Percentiles rank a stretch among this genome's conserved stretches.
Conservation (phyloP, 2,113 vertebrate species). For the Budorcas taxicolor region DNA sequence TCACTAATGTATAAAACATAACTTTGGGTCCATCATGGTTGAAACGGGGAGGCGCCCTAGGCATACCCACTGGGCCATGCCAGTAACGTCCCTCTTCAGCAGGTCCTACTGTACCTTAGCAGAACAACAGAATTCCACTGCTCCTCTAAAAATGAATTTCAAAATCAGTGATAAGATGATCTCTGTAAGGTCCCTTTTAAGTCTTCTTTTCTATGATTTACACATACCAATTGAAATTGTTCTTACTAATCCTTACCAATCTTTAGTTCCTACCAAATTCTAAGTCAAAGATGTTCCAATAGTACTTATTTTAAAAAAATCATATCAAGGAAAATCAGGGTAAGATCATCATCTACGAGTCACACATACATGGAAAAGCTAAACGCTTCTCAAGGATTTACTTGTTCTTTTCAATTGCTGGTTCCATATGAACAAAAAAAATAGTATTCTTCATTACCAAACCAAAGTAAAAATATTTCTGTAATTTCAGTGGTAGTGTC, state of each 20-base stretch:
- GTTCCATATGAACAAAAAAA: background rate
- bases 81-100: background rate
- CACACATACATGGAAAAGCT: background rate
- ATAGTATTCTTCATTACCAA: background rate
- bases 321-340: background rate
- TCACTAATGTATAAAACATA: slow-evolving; percentile 16
- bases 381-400: background rate
- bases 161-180: background rate
- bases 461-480: slow-evolving; percentile 27
- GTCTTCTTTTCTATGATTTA: background rate
- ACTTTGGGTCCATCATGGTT: background rate
- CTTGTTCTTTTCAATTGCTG: background rate
- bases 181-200: background rate
- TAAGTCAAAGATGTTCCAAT: background rate
- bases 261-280: background rate
- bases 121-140: background rate
- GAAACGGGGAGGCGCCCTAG: background rate
- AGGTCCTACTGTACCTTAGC: background rate
- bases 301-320: background rate
- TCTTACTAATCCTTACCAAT: background rate
- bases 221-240: background rate
- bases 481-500: background rate
- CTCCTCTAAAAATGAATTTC: background rate
- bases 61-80: too few relatives aligned
- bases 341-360: background rate